Evolutionary conservation across 2,113 vertebrate species (phyloP), one percentile per base, ranked within the genome.

Genomic region (Neolamprologus kungweensis): DNA sequence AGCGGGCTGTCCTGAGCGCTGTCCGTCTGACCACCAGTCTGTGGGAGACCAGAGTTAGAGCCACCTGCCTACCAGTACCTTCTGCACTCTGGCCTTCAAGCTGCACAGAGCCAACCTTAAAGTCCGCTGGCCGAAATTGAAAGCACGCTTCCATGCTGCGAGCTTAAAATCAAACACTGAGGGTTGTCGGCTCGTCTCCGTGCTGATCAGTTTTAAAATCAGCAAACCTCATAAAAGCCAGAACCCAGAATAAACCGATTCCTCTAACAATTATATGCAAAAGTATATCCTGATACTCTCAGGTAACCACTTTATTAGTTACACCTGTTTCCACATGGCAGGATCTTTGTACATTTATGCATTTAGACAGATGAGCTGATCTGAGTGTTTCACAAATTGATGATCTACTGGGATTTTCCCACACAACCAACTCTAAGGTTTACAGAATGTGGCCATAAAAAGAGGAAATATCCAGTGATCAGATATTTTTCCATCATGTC

Each of bases 21-120:
- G 88, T 97, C 97, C 90, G 88, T 89, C 95, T 93, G 97, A 93
- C 91, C 92, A 21, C 93, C 96, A 84, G 93, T 91, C 96, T 96
- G 95, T 86, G 91, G 94, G 93, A 97, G 94, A 96, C 91, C 92
- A 96, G 84, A 96, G 95, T 96, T 96, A 96, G 94, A 96, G 88
- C 92, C 93, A 78, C 90, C 88, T 87, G 90, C 92, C 88, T 93
- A 89, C 89, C 75, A 92, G 91, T 26, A 94, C 75, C 78, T 91
- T 91, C 87, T 73, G 88, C 79, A 83, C 26, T 81, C 85, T 78
- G 35, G 28, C 81, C 71, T 63, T 9, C 11, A 7, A 57, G 50
- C 82, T 58, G 19, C 57, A 82, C 16, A 63, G n/a, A 37, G 17
- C 54, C 78, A 82, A 21, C 50, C 19, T 28, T 5, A 47, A 35